A percentile compares a stretch with the other conserved stretches of the same genome.
phyloP scores from a whole-genome alignment of 2,888 invertebrate genomes.

The Ophion costatus region DNA sequence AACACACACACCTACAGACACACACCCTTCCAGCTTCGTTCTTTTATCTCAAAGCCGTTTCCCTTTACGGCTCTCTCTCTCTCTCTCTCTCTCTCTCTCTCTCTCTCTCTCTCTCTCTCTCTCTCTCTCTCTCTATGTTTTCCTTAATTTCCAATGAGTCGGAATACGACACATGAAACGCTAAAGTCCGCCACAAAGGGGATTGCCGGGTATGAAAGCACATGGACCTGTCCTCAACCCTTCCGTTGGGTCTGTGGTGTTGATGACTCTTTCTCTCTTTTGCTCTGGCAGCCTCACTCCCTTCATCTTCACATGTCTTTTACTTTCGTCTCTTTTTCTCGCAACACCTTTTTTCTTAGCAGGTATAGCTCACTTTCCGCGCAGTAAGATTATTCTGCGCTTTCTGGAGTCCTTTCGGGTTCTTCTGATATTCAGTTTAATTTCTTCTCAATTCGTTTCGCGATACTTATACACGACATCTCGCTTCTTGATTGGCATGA shows the following conservation, averaged over 20 bases:
- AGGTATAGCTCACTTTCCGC: constrained; percentile 23
- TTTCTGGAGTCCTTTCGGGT: too few species aligned
- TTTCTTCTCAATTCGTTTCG: neutral
- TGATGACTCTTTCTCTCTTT: constrained; percentile 54
- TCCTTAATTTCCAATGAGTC: constrained; percentile 83
- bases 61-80: constrained; percentile 74
- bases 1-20: constrained; percentile 35
- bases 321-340: neutral
- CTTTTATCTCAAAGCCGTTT: constrained; percentile 81
- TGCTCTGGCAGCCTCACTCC: constrained; percentile 47
- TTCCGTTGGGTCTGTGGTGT: constrained; percentile 26
- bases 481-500: too few species aligned
- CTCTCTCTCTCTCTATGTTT: constrained; percentile 70
- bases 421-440: too few species aligned
- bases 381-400: constrained; percentile 16
- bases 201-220: constrained; percentile 68
- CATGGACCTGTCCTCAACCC: constrained; percentile 41
- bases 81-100: constrained; percentile 62
- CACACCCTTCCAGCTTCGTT: constrained; percentile 47
- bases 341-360: constrained; percentile 24
- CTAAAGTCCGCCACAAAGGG: constrained; percentile 81
- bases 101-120: constrained; percentile 69
- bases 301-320: neutral
- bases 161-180: constrained; percentile 83
- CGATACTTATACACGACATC: too few species aligned